A percentile compares a stretch with the other conserved stretches of the same genome.
Conservation (phyloP, 2,113 vertebrate genomes). For the Cyanoliseus patagonus region DNA sequence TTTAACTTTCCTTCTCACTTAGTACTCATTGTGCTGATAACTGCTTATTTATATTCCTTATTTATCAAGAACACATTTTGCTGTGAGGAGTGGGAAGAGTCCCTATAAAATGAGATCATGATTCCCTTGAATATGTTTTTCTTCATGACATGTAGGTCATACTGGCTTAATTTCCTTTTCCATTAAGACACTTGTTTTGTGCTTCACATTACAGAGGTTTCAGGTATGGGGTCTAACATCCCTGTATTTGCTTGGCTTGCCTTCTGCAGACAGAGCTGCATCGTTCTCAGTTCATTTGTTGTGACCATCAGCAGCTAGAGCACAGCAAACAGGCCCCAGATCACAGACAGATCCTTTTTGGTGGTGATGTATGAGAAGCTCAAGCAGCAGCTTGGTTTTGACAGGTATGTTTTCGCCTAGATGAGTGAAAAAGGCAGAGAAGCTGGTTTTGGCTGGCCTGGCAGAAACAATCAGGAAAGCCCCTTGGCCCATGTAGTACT, state of each 20-base stretch:
- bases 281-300: background rate
- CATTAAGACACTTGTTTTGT: background rate
- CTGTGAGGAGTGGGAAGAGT: background rate
- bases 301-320: background rate
- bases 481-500: background rate
- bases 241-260: background rate
- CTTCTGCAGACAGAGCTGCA: constrained; percentile 14
- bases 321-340: background rate
- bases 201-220: background rate
- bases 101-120: background rate
- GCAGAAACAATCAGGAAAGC: background rate
- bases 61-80: background rate
- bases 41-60: background rate
- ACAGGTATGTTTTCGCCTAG: background rate
- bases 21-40: background rate
- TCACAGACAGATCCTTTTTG: background rate
- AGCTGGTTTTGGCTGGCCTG: background rate
- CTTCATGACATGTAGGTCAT: background rate
- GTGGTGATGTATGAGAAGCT: background rate
- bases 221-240: background rate
- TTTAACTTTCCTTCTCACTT: background rate
- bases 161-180: background rate
- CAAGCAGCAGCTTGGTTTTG: constrained; percentile 2
- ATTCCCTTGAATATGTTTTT: background rate
- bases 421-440: background rate